phyloP scores from a whole-genome alignment of 2,797 vertebrate genomes.

The Lateolabrax maculatus region DNA sequence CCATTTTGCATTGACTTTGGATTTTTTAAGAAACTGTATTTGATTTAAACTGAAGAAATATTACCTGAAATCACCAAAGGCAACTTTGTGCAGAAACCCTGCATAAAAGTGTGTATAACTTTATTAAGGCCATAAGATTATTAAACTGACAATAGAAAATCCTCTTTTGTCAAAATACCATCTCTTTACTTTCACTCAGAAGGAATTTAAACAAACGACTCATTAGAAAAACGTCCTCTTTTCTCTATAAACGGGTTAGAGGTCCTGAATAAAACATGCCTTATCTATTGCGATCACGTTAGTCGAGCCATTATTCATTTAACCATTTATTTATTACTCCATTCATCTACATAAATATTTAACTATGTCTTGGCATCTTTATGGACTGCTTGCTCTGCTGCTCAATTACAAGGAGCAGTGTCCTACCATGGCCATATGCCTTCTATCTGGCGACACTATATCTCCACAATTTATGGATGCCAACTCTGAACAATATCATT shows the following conservation, averaged over 20 bases:
- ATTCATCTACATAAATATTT: slow-evolving; percentile 91
- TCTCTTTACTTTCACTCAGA: slow-evolving; percentile 40
- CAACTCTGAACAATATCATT: slow-evolving; percentile 72
- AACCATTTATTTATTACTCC: slow-evolving; percentile 89
- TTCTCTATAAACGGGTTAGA: slow-evolving; percentile 65
- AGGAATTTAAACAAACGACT: slow-evolving; percentile 69
- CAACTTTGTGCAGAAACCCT: slow-evolving; percentile 8
- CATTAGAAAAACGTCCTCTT: slow-evolving; percentile 64
- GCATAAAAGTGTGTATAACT: slow-evolving; percentile 21
- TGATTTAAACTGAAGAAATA: slow-evolving; percentile 45
- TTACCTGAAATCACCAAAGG: slow-evolving; percentile 14
- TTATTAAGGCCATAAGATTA: slow-evolving; percentile 40
- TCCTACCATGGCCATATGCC: slow-evolving; percentile 88
- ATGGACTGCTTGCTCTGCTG: slow-evolving; percentile 88
- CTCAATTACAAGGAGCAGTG: slow-evolving; percentile 85
- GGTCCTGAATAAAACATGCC: slow-evolving; percentile 85
- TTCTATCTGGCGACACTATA: slow-evolving; percentile 82
- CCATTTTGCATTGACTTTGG: slow-evolving; percentile 20
- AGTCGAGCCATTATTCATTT: slow-evolving; percentile 86
- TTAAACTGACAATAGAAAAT: slow-evolving; percentile 39
- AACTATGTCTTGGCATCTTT: slow-evolving; percentile 90
- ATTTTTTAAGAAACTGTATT: slow-evolving; percentile 10
- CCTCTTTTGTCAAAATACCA: slow-evolving; percentile 47
- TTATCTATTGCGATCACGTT: slow-evolving; percentile 86
- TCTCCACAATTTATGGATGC: slow-evolving; percentile 83